These are phyloP conservation scores for Nesometra sesokonis DNA, from an alignment of 35 echinoderm and acorn worm genomes.

Conservation along the genomic window DNA sequence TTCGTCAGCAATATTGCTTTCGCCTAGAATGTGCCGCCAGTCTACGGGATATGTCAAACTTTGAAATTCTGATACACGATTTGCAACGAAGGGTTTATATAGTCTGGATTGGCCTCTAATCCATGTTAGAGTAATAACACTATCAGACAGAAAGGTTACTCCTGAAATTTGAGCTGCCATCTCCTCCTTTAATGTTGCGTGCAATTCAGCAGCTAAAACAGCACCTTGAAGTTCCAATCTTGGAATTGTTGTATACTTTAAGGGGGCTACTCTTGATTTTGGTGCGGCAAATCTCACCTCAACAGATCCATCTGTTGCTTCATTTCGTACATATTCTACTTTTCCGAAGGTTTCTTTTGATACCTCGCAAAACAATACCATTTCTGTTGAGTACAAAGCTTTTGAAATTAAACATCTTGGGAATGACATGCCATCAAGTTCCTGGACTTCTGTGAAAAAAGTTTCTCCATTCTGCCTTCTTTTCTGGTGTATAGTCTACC, in stretches of 20 bases:
- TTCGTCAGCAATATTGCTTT: conserved; percentile 43
- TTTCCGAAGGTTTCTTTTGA: conserved; percentile 40
- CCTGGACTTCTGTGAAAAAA: conserved; percentile 43
- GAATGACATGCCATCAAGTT: conserved; percentile 12
- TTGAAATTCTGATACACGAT: conserved; percentile 40
- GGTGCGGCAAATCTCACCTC: conserved; percentile 29
- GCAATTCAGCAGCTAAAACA: not conserved
- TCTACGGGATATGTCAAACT: conserved; percentile 33
- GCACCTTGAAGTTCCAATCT: conserved; percentile 22
- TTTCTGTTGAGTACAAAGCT: not conserved
- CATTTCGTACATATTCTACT: conserved; percentile 23
- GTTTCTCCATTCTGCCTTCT: not conserved
- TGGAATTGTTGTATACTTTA: conserved; percentile 19
- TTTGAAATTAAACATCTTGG: conserved; percentile 20
- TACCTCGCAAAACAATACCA: conserved; percentile 31
- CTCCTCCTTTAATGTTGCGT: not conserved
- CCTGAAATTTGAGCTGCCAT: not conserved
- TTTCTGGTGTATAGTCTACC: not conserved
- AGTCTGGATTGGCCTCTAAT: conserved; percentile 31
- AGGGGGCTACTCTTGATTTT: conserved; percentile 44
- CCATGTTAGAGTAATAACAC: conserved; percentile 33
- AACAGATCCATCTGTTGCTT: not conserved
- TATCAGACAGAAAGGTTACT: conserved; percentile 28
- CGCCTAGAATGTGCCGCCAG: conserved; percentile 42
- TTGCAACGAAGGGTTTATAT: conserved; percentile 55